Evolutionary conservation across 2,888 invertebrate species (phyloP).

Genomic region (Caenorhabditis macrosperma): DNA sequence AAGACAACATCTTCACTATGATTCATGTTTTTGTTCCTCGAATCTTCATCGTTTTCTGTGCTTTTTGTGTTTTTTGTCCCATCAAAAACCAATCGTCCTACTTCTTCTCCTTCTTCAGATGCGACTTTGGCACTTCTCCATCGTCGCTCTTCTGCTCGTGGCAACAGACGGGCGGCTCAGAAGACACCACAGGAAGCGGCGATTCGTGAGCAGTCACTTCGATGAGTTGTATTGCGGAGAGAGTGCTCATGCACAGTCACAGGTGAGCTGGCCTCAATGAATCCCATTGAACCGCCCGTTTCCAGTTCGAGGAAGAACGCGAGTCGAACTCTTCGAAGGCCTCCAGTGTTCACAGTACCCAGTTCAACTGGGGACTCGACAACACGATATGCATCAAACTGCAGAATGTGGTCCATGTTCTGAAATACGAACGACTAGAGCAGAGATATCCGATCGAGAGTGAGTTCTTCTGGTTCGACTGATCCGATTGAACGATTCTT

Average conservation of each 20-base stretch:
- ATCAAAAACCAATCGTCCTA: too few relatives aligned
- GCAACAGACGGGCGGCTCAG: slow-evolving; percentile 29
- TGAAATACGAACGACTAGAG: slow-evolving; percentile 56
- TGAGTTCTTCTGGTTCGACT: too few relatives aligned
- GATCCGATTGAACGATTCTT: not conserved
- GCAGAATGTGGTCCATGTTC: slow-evolving; percentile 56
- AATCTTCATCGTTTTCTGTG: too few relatives aligned
- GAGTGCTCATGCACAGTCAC: slow-evolving; percentile 54
- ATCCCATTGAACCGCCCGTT: not conserved
- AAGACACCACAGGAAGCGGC: slow-evolving; percentile 48
- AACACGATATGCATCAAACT: slow-evolving; percentile 57
- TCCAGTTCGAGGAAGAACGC: slow-evolving; percentile 52
- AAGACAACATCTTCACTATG: not conserved
- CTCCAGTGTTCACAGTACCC: slow-evolving; percentile 47
- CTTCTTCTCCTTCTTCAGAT: slow-evolving; percentile 25
- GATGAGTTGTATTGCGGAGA: slow-evolving; percentile 57
- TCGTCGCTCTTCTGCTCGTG: slow-evolving; percentile 8
- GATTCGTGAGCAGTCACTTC: slow-evolving; percentile 45
- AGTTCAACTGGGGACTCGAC: slow-evolving; percentile 56
- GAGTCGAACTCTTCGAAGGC: slow-evolving; percentile 50
- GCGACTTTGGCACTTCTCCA: slow-evolving; percentile 35
- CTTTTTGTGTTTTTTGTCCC: not conserved
- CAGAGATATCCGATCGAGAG: slow-evolving; percentile 59
- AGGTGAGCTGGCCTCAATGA: slow-evolving; percentile 2
- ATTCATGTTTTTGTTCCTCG: not conserved